Evolutionary conservation across 2,888 invertebrate species (phyloP), one percentile per base, ranked within the genome.

Genomic region (Caenorhabditis afra): DNA sequence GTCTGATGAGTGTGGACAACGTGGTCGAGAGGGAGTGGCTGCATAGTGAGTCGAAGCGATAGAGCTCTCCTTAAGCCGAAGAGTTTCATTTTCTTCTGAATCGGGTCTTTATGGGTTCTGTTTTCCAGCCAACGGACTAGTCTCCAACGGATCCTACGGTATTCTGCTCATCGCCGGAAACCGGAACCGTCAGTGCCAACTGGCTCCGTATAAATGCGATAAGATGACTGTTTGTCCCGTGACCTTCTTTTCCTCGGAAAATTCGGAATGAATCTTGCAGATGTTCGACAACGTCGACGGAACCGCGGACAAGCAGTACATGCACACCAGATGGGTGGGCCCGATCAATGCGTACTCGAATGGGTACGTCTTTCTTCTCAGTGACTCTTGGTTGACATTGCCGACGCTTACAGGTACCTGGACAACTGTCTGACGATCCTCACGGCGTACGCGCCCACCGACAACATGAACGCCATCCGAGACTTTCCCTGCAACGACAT

Each of bases 1-100:
- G 68, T 4, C 8, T 61, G n/a, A 70, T 70, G 68, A 45, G 29
- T 0, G 20, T 70, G 1, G 61, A 70, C 22, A 61, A 41, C 16
- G n/a, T 44, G 3, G 22, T 35, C 8, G 68, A 70, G 16, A 23
- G 68, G 11, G 49, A 50, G 22, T 50, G 49, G 49, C 49, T 50
- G 3, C 12, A 22, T 11, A 50, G 49, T 50, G 10, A 5, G 41
- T 41, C 11, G 29, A 29, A 29, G 4, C 29, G 3, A 3, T 7
- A 29, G 29, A 7, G 29, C 29, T 29, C 29, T 29, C 29, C n/a
- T n/a, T n/a, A n/a, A n/a, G n/a, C n/a, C n/a, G n/a, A n/a, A n/a
- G n/a, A n/a, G n/a, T n/a, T n/a, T n/a, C n/a, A n/a, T n/a, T n/a
- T n/a, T n/a, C n/a, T n/a, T n/a, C n/a, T n/a, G n/a, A n/a, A n/a